Evolutionary conservation across 1,140 invertebrate species (phyloP), one percentile per base, ranked within the genome.

Genomic region (Megalopta genalis): DNA sequence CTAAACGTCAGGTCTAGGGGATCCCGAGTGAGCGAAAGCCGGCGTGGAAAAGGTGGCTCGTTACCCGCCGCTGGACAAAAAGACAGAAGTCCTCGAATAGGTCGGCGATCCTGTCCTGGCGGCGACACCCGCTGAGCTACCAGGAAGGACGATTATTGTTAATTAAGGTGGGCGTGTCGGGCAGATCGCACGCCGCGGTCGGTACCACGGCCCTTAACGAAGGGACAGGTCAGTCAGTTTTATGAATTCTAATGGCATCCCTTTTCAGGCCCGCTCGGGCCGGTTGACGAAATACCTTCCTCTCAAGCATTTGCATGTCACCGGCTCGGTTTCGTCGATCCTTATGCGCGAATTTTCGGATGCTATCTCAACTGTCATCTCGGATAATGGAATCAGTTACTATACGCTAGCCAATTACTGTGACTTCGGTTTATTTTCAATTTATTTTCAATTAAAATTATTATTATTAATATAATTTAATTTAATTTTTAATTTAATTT

Each of bases 131-230:
- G 90, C 89, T 88, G 88, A 82, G 90, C 70, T 90, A 88, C 86
- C 73, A 77, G 86, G 85, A 90, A 88, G 86, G 88, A 88, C 85
- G 86, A 87, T 89, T 76, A 82, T 88, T 89, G 86, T 90, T 90
- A 91, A 90, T 91, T 90, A 90, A 88, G 78, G 85, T 89, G 80
- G 86, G 83, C 80, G 84, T 89, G 80, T 67, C 83, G 67, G 54
- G 46, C 69, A 72, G 62, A 70, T 83, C 68, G n/a, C 78, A 84
- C 75, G 67, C 59, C 71, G 60, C 75, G 64, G 52, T 32, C 71
- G 60, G 63, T 86, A 60, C 77, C 68, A 75, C 27, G 60, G 54
- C 23, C 63, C 77, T 83, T 74, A 82, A 86, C 73, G 63, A 85
- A 85, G 80, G 76, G 54, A 73, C 72, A 84, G 73, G 46, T 85